These are phyloP conservation scores for Ellobius talpinus DNA, from an alignment of 2,113 vertebrate genomes.

Conservation along the genomic window DNA sequence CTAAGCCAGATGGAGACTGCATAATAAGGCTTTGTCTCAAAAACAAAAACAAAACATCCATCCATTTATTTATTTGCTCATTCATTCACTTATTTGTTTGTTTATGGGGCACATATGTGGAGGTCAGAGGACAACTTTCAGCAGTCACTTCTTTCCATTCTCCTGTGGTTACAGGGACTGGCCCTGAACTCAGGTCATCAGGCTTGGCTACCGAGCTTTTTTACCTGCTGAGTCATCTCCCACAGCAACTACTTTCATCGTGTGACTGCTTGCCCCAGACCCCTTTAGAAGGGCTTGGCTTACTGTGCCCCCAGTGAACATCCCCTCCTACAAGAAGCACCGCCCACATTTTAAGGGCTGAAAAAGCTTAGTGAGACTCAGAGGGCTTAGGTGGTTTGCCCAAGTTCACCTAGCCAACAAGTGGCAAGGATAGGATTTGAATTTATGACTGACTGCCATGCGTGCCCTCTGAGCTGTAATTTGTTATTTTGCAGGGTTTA, in stretches of 20 bases:
- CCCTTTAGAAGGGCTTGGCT: neutral
- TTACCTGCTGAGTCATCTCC: too few species aligned
- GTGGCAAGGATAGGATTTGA: constrained; percentile 7
- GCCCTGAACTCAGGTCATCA: neutral
- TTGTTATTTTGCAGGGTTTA: neutral
- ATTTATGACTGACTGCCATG: neutral
- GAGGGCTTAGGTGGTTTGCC: neutral
- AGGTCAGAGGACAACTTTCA: neutral
- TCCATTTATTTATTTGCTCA: neutral
- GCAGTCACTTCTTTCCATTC: neutral
- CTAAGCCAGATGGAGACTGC: too few species aligned
- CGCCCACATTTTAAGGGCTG: neutral
- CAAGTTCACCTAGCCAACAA: neutral
- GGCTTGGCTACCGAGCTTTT: neutral
- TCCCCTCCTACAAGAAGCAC: neutral
- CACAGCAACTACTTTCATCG: neutral
- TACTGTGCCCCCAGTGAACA: accelerated
- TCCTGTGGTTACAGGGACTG: neutral
- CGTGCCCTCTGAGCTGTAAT: neutral
- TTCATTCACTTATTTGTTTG: neutral
- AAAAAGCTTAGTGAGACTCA: too few species aligned
- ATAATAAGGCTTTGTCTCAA: neutral
- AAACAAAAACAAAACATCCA: neutral
- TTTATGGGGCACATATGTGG: neutral
- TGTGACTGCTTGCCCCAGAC: neutral